Conservation (phyloP, 2,797 vertebrate genomes). For the Sebastes diaconus region DNA sequence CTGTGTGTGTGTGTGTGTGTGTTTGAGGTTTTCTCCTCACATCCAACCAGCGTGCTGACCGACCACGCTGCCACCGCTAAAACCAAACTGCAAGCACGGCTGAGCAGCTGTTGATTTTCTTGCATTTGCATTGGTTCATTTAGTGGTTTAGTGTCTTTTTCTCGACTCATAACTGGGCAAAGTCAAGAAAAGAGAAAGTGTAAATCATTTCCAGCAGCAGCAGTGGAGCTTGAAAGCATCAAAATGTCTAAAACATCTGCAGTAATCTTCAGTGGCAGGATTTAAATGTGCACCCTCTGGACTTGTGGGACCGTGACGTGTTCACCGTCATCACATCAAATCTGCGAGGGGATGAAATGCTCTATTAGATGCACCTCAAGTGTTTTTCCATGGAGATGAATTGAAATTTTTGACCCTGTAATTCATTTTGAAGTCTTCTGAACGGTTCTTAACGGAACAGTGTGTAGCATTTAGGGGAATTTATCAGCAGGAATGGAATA, state of each 20-base stretch:
- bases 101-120: neutral
- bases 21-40: neutral
- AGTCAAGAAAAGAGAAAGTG: neutral
- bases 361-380: too few species aligned
- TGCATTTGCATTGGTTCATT: neutral
- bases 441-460: too few species aligned
- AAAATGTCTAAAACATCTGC: neutral
- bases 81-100: neutral
- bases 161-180: neutral
- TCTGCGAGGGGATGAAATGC: too few species aligned
- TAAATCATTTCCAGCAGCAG: neutral
- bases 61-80: neutral
- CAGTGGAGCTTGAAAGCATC: neutral
- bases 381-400: too few species aligned
- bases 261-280: accelerated
- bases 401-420: too few species aligned
- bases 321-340: neutral
- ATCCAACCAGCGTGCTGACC: neutral
- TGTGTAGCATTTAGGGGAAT: too few species aligned
- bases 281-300: neutral
- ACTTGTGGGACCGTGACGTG: neutral
- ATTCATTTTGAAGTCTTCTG: too few species aligned
- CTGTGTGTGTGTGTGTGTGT: neutral
- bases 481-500: too few species aligned
- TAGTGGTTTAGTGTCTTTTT: neutral